Evolutionary conservation across 2,888 invertebrate genomes (phyloP).

Genomic region (Euphydryas editha): DNA sequence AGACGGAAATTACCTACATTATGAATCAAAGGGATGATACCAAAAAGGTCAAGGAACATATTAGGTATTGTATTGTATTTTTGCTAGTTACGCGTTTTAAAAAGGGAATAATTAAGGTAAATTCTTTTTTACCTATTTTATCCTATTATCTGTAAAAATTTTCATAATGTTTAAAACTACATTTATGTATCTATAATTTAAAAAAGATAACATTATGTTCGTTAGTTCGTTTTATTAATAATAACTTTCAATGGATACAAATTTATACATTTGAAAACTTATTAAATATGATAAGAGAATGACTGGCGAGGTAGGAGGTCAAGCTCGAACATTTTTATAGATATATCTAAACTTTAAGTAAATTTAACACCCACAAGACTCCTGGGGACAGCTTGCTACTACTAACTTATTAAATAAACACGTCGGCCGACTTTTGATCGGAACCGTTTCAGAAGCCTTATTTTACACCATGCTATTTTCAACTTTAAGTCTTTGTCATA

Average conservation of each 20-base stretch:
- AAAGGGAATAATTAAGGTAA: no score
- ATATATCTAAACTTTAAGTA: slow-evolving; percentile 55
- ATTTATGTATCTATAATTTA: no score
- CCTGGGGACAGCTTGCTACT: slow-evolving; percentile 61
- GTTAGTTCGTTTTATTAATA: no score
- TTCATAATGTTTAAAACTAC: no score
- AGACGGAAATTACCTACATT: no score
- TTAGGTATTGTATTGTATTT: no score
- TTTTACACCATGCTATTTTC: slow-evolving; percentile 38
- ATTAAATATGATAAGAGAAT: not conserved
- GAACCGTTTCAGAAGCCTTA: slow-evolving; percentile 26
- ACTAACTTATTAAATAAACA: slow-evolving; percentile 74
- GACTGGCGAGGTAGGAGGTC: slow-evolving; percentile 52
- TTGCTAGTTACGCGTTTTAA: no score
- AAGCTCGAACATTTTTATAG: slow-evolving; percentile 50
- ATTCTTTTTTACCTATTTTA: no score
- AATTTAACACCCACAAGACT: slow-evolving; percentile 65
- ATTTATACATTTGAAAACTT: not conserved
- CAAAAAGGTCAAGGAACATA: no score
- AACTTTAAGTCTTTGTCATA: slow-evolving; percentile 38
- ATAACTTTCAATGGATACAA: not conserved
- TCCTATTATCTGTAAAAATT: no score
- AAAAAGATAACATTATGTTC: no score
- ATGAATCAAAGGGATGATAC: no score
- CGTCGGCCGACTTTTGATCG: slow-evolving; percentile 62